Base-by-base conservation (phyloP, 2,888 invertebrate species). In the Nectonema munidae region DNA sequence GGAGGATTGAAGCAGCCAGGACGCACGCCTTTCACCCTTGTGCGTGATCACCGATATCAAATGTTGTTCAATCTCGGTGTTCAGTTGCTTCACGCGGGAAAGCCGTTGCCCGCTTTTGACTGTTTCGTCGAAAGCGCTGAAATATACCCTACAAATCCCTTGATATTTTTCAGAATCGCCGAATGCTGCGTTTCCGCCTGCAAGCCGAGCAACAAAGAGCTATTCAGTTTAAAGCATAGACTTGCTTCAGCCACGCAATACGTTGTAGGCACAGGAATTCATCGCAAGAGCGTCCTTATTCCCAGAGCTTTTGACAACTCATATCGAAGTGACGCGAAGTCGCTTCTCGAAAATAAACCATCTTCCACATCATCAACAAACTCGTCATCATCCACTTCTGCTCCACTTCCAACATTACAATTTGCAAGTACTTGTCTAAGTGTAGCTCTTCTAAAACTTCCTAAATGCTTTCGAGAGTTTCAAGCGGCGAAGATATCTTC, bases 111-210 rank as follows among this genome's bases (percentile, higher is more conserved):
- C 48, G 81, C 86, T 1, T 83, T 86, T 55, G 76, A 77, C 49
- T 77, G 74, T 52, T 64, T 83, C 30, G 67, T 74, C 11, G 69
- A 76, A 53, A 73, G 73, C 2, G 68, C 75, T 0, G 67, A 75
- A 44, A 66, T 71, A 41, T 74, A 71, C 49, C 74, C 73, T 43
- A 69, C 69, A 46, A 81, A 79, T 55, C 72, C 81, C 3, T 62
- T 73, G 40, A 62, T 86, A 29, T 89, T 86, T 83, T 59, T 79
- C 41, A 64, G 83, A 47, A 61, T 86, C 48, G 79, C 83, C 0
- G 86, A 86, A 55, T 77, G 81, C 50, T 54, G 53, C 52, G 71
- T 77, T 32, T 37, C 63, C 47, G 63, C 63, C 49, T 63, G 67
- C 47, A 67, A 66, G 49, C 58, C 41, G 65, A 59, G 58, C 32